These are phyloP conservation scores for Leptopterna dolabrata DNA, from an alignment of 2,888 invertebrate species.

Conservation along the genomic window DNA sequence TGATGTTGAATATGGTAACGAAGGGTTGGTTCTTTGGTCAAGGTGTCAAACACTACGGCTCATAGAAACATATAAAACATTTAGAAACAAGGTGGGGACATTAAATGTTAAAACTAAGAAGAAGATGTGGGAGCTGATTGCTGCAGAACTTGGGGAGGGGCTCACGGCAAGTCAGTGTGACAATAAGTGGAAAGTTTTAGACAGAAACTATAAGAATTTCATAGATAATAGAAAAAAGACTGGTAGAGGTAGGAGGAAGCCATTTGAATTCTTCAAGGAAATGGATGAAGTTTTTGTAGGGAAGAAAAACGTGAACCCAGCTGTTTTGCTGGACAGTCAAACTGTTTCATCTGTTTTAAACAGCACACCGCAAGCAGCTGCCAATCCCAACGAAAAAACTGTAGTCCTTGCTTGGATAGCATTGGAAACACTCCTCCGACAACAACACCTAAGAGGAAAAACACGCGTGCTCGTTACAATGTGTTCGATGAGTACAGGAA, in stretches of 20 bases:
- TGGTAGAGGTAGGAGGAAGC: not conserved
- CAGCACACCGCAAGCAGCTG: not conserved
- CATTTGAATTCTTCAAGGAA: not conserved
- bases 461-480: not conserved
- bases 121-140: not conserved
- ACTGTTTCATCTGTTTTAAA: not conserved
- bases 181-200: not conserved
- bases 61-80: no score
- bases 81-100: not conserved
- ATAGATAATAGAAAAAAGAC: not conserved
- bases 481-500: not conserved
- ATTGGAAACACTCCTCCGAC: not conserved
- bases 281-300: not conserved
- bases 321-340: not conserved
- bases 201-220: not conserved
- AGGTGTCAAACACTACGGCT: no score
- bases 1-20: no score
- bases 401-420: not conserved
- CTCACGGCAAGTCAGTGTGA: not conserved
- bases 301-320: not conserved
- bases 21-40: no score
- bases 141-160: not conserved
- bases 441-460: not conserved
- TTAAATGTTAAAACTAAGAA: not conserved
- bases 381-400: not conserved